A percentile compares a stretch with the other conserved stretches of the same genome.
Conservation (phyloP, 2,797 vertebrate species). For the Schizopygopsis pylzovi region DNA sequence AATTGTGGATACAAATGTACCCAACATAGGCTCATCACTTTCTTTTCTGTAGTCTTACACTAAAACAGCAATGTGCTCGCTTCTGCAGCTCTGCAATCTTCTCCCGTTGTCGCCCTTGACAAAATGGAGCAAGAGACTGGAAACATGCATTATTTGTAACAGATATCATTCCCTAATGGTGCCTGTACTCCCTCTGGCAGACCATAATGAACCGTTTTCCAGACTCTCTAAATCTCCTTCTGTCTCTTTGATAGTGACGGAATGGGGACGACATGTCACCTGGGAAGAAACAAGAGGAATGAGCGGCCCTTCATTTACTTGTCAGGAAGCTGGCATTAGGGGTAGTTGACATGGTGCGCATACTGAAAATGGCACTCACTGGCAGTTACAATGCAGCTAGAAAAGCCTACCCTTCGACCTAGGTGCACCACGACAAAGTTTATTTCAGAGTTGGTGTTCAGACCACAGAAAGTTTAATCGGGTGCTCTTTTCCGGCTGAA, state of each 20-base stretch:
- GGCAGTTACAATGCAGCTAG: conserved; percentile 66
- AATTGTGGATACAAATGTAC: neutral
- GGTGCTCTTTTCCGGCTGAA: neutral
- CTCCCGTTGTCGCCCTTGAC: conserved; percentile 61
- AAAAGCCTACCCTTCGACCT: conserved; percentile 62
- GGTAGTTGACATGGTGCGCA: conserved; percentile 72
- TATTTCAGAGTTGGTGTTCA: neutral
- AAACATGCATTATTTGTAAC: conserved; percentile 85
- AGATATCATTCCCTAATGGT: conserved; percentile 79
- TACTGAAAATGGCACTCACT: conserved; percentile 65
- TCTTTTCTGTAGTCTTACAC: conserved; percentile 14
- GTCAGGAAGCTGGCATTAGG: conserved; percentile 72
- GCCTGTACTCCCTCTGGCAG: conserved; percentile 75
- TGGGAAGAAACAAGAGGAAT: conserved; percentile 77
- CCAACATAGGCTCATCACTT: neutral
- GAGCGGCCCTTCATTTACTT: conserved; percentile 79
- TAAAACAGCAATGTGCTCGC: conserved; percentile 48
- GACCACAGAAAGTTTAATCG: conserved; percentile 12
- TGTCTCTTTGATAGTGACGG: conserved; percentile 79
- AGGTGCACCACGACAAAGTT: conserved; percentile 46
- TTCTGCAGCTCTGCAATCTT: conserved; percentile 61
- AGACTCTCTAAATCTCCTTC: conserved; percentile 75
- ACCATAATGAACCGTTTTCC: conserved; percentile 81
- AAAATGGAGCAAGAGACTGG: conserved; percentile 70
- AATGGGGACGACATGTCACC: conserved; percentile 81